These are phyloP conservation scores for Mastomys coucha DNA, from an alignment of 2,113 vertebrate genomes.

Conservation along the genomic window DNA sequence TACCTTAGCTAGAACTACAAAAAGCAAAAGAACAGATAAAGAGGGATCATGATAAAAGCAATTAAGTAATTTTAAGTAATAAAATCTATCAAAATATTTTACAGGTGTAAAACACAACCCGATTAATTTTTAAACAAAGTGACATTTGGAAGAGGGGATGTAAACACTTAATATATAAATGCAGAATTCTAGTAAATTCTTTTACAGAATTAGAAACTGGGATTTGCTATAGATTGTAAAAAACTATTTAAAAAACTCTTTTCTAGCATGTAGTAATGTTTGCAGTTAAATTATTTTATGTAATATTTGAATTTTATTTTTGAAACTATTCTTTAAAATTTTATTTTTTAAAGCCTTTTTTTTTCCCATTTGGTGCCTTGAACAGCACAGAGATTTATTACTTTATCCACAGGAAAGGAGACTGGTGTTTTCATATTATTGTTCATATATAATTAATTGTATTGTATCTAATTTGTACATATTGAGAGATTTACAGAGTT, in stretches of 20 bases:
- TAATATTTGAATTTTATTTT: conserved; percentile 87
- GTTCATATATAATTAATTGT: conserved; percentile 68
- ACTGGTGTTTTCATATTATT: conserved; percentile 64
- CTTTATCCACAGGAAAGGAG: conserved; percentile 51
- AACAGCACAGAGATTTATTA: conserved; percentile 73
- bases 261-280: conserved; percentile 82
- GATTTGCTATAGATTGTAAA: conserved; percentile 83
- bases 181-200: conserved; percentile 83
- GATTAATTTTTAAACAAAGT: conserved; percentile 51
- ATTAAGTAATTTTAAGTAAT: conserved; percentile 44
- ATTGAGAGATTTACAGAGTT: conserved; percentile 60
- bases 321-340: conserved; percentile 80
- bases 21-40: neutral
- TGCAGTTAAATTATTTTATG: conserved; percentile 90
- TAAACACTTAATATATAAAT: conserved; percentile 83
- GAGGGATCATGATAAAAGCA: conserved; percentile 16
- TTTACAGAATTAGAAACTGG: conserved; percentile 84
- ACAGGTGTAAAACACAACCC: conserved; percentile 48
- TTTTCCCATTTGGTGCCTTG: conserved; percentile 32
- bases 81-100: conserved; percentile 66
- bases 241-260: conserved; percentile 74
- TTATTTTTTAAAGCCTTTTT: conserved; percentile 76
- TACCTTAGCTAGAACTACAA: neutral
- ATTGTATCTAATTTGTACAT: conserved; percentile 77
- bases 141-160: conserved; percentile 66